Percentiles rank a stretch among this genome's conserved stretches.
These are phyloP conservation scores for Himalopsyche japonica DNA, from an alignment of 2,888 invertebrate species.

Conservation along the genomic window DNA sequence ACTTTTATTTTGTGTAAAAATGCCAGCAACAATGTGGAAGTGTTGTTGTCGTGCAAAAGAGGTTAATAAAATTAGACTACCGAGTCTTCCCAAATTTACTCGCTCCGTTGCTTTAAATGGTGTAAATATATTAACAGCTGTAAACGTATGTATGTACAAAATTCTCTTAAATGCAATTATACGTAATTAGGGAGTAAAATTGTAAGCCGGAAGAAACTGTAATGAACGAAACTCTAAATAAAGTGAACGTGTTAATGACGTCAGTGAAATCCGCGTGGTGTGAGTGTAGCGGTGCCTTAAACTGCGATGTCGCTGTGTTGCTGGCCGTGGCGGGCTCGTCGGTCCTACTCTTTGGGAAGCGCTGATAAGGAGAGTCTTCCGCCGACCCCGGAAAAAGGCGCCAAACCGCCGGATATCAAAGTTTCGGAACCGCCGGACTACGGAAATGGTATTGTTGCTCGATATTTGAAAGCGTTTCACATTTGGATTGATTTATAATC, in stretches of 20 bases:
- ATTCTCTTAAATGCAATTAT: too few species aligned
- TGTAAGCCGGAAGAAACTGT: background rate
- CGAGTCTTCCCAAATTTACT: too few species aligned
- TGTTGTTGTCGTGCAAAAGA: too few species aligned
- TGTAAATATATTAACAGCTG: too few species aligned
- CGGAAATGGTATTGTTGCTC: conserved; percentile 32
- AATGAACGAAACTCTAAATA: background rate
- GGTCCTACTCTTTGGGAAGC: conserved; percentile 16
- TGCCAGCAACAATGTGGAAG: too few species aligned
- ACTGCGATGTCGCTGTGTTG: conserved; percentile 37
- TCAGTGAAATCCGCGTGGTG: background rate
- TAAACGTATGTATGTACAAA: too few species aligned
- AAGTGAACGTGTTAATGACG: background rate
- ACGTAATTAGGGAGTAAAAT: too few species aligned
- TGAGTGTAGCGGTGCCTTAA: background rate
- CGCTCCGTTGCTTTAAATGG: too few species aligned
- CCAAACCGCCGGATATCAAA: conserved; percentile 33
- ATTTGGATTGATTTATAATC: background rate
- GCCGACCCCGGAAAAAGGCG: conserved; percentile 28
- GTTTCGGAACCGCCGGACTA: conserved; percentile 39
- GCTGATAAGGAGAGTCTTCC: conserved; percentile 14
- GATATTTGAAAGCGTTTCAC: background rate
- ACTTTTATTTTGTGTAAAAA: too few species aligned
- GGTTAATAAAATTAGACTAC: too few species aligned
- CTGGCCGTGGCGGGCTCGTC: conserved; percentile 37